These are phyloP conservation scores for Acanthoscelides obtectus DNA, from an alignment of 2,888 invertebrate genomes.

Conservation along the genomic window DNA sequence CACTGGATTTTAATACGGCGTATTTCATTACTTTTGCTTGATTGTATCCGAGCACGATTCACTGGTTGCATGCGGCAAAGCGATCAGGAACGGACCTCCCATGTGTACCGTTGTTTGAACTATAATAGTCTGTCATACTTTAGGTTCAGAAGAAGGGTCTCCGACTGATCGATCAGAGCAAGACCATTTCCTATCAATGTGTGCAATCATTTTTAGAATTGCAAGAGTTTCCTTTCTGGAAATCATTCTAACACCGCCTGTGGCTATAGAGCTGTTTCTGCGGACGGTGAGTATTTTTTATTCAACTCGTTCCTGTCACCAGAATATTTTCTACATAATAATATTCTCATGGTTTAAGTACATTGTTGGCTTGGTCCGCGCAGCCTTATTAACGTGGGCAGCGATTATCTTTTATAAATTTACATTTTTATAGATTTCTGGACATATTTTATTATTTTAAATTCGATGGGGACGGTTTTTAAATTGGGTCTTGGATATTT, in stretches of 20 bases:
- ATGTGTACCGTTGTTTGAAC: too few species aligned
- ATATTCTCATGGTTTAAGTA: constrained; percentile 8
- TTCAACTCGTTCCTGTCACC: constrained; percentile 15
- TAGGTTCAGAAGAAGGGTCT: too few species aligned
- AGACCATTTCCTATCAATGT: too few species aligned
- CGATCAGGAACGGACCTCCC: too few species aligned
- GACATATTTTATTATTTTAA: neutral
- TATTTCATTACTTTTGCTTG: too few species aligned
- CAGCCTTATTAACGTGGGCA: neutral
- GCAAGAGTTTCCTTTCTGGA: neutral
- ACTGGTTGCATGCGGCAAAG: too few species aligned
- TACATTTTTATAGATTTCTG: neutral
- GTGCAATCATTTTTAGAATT: too few species aligned
- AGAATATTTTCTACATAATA: constrained; percentile 12
- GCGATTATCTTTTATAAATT: neutral
- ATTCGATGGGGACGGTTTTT: neutral
- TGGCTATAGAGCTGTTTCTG: neutral
- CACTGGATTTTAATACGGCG: too few species aligned
- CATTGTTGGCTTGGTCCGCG: neutral
- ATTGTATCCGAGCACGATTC: too few species aligned
- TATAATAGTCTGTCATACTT: too few species aligned
- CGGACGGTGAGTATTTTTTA: constrained; percentile 8
- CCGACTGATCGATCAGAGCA: too few species aligned
- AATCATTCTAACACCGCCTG: neutral
- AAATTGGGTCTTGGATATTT: neutral